Conservation (phyloP, 2,888 invertebrate species). For the Dryobota labecula region DNA sequence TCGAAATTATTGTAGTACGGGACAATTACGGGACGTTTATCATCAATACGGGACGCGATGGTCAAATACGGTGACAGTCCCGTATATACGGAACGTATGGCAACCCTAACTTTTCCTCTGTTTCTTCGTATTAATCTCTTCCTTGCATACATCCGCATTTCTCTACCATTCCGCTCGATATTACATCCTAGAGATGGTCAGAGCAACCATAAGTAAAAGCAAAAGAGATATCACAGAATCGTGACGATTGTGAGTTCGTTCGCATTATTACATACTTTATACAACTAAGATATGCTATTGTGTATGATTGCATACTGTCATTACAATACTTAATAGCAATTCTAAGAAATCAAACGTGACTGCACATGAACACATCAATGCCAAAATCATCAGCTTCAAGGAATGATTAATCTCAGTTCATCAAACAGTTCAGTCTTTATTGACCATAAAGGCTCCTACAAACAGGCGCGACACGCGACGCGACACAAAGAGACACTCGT, state of each 20-base stretch:
- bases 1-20: no score
- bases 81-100: no score
- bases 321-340: slow-evolving; percentile 42
- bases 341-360: slow-evolving; percentile 36
- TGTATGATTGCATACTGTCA: slow-evolving; percentile 28
- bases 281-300: slow-evolving; percentile 10
- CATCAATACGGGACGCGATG: no score
- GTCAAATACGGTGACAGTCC: no score
- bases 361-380: slow-evolving; percentile 45
- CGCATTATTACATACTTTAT: slow-evolving; percentile 39
- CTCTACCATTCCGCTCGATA: slow-evolving; percentile 16
- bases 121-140: slow-evolving; percentile 5
- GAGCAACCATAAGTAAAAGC: slow-evolving; percentile 33
- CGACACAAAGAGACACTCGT: no score
- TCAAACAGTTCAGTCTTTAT: slow-evolving; percentile 60
- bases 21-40: no score
- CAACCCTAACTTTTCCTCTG: no score
- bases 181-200: slow-evolving; percentile 38
- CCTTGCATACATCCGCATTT: slow-evolving; percentile 25
- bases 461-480: no score
- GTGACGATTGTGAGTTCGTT: slow-evolving; percentile 42
- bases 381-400: slow-evolving; percentile 57
- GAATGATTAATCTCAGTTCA: slow-evolving; percentile 56
- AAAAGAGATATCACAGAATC: slow-evolving; percentile 52
- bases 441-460: slow-evolving; percentile 59